These are phyloP conservation scores for Drosophila nebulosa DNA, from an alignment of 1,140 invertebrate genomes.

Conservation along the genomic window DNA sequence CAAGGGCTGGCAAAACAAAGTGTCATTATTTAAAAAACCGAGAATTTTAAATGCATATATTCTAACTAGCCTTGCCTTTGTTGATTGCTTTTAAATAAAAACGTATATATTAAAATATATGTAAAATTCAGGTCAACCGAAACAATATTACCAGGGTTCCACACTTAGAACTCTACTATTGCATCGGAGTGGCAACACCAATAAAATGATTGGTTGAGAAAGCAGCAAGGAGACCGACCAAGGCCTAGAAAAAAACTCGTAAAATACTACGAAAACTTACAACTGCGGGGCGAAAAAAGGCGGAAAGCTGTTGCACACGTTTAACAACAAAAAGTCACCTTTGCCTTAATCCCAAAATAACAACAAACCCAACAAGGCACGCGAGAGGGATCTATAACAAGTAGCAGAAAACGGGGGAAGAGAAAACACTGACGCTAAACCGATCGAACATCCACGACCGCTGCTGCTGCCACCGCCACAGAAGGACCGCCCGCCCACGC, in stretches of 20 bases:
- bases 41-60: neutral
- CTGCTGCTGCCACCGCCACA: conserved; percentile 32
- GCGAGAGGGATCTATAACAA: conserved; percentile 27
- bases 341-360: conserved; percentile 12
- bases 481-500: conserved; percentile 54
- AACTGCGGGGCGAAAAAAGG: conserved; percentile 52
- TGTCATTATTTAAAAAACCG: neutral
- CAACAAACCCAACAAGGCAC: conserved; percentile 6
- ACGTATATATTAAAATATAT: neutral
- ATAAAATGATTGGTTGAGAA: conserved; percentile 39
- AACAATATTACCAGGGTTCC: neutral
- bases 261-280: conserved; percentile 66
- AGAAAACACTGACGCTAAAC: conserved; percentile 24
- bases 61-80: neutral
- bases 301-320: conserved; percentile 49
- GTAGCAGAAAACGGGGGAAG: conserved; percentile 49
- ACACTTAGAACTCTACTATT: conserved; percentile 1
- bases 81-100: neutral
- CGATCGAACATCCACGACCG: conserved; percentile 56
- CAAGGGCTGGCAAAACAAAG: conserved; percentile 7
- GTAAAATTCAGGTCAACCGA: neutral
- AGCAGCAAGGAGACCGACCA: conserved; percentile 40
- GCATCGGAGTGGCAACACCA: conserved; percentile 41
- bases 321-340: conserved; percentile 21
- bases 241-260: conserved; percentile 50